Percentiles rank a stretch among this genome's conserved stretches.
Conservation (phyloP, 2,113 vertebrate genomes). For the Nicator chloris region DNA sequence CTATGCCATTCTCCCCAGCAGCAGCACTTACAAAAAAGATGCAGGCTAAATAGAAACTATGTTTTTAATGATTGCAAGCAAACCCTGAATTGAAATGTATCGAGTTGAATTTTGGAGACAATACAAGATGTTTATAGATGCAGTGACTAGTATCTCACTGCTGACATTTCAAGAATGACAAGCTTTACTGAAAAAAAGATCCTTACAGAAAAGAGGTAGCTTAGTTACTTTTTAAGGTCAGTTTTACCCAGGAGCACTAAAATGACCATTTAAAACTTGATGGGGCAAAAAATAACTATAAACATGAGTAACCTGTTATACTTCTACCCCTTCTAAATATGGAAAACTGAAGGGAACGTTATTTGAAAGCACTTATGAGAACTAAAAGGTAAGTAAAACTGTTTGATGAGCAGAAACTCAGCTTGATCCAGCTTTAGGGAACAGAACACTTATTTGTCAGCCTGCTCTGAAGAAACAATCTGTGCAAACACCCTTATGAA, state of each 20-base stretch:
- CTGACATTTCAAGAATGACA: neutral
- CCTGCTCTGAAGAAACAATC: neutral
- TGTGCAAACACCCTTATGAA: neutral
- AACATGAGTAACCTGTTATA: neutral
- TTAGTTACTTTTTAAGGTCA: neutral
- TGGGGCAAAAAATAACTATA: neutral
- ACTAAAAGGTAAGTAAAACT: neutral
- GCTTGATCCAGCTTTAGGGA: neutral
- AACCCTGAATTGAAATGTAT: neutral
- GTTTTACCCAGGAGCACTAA: neutral
- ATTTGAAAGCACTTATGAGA: neutral
- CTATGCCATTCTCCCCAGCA: fast-evolving
- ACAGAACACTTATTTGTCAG: neutral
- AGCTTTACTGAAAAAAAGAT: neutral
- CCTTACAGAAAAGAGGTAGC: neutral
- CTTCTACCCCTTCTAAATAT: neutral
- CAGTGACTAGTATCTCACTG: neutral
- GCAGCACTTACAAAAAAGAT: neutral
- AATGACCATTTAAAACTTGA: neutral
- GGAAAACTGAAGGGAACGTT: neutral
- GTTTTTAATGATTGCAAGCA: neutral
- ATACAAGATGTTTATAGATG: neutral
- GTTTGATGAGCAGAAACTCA: neutral
- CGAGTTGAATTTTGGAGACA: neutral
- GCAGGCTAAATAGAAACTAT: neutral